Base-by-base conservation (phyloP, 2,888 invertebrate genomes). In the Catonia carolina region DNA sequence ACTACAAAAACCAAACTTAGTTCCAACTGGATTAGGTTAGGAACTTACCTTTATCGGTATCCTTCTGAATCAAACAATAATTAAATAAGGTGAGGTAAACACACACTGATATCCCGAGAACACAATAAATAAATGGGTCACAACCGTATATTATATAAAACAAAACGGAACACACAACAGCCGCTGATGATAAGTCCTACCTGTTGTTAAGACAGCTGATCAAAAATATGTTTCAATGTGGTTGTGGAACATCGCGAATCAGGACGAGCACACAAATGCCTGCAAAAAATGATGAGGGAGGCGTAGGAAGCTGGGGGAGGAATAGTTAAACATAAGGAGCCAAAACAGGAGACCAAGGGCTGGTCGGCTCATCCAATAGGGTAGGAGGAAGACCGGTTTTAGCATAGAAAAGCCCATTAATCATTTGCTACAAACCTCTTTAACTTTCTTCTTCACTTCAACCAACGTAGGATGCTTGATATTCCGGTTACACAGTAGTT, bases 401-500 rank as follows among this genome's bases (percentile, higher is more conserved):
- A 47, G 57, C 51, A 54, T 57, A 53, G 23, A 35, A 27, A 51
- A 50, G 50, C 50, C 53, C 58, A 61, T 61, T 61, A 58, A 61
- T 61, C 61, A 61, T 61, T 57, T 51, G 53, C 55, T 56, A 57
- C 59, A 54, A 59, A 58, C 60, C 58, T 60, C 49, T 52, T 37
- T 39, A 47, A 50, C 52, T 55, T 50, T 58, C 54, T 42, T 49
- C 33, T 39, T 54, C 51, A 50, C 54, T 58, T 49, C 58, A 58
- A 58, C 53, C 58, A 54, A 50, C 54, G 10, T 8, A 20, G 45
- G 50, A 58, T 58, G 58, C 54, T n/a, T 42, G 58, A 54, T 54
- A 58, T 58, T 58, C 58, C 58, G 58, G 58, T 58, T 58, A 54
- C 42, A 35, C 27, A 27, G 27, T 27, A 27, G 50, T 53, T 37